Evolutionary conservation across 2,797 vertebrate species (phyloP), one percentile per base, ranked within the genome.

Genomic region (Darevskia mixta): DNA sequence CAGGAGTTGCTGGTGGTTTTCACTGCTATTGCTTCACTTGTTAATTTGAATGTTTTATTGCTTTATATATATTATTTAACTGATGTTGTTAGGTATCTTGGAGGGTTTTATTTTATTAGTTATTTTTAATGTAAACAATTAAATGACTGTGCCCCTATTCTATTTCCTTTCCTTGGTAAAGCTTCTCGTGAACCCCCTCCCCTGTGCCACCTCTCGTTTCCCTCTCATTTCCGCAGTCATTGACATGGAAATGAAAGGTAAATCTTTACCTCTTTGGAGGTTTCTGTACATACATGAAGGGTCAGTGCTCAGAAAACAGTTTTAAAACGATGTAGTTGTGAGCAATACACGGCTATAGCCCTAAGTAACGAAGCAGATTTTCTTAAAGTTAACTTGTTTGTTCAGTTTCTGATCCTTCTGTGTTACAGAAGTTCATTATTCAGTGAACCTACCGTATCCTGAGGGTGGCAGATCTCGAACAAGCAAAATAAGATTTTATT

Each of bases 401-500:
- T 83, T 82, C 61, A 67, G 25, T 55, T 76, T 38, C 32, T 67
- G n/a, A 32, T 58, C 66, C 61, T 77, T 82, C 2, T 49, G 43
- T 69, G 43, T 41, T 45, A 67, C 23, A 67, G 86, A 77, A 49
- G 41, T 49, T 66, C 61, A 77, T 83, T 87, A 76, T 87, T 66
- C 58, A 82, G n/a, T 67, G 72, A 82, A 38, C 41, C n/a, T 49
- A 35, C 35, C 35, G 35, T 35, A 23, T 87, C 80, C 32, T 23
- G 18, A 82, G 71, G 66, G 58, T 64, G 55, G n/a, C 86, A 20
- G 23, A 11, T 67, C 72, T 38, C n/a, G 77, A 85, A 13, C 38
- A 11, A 87, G 58, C 32, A 38, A 83, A 83, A 72, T 69, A n/a
- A 49, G 38, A n/a, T 58, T 66, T 90, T 64, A 77, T 88, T 72